phyloP scores from a whole-genome alignment of 2,797 vertebrate genomes.

The Rhabdophis nuchalis region DNA sequence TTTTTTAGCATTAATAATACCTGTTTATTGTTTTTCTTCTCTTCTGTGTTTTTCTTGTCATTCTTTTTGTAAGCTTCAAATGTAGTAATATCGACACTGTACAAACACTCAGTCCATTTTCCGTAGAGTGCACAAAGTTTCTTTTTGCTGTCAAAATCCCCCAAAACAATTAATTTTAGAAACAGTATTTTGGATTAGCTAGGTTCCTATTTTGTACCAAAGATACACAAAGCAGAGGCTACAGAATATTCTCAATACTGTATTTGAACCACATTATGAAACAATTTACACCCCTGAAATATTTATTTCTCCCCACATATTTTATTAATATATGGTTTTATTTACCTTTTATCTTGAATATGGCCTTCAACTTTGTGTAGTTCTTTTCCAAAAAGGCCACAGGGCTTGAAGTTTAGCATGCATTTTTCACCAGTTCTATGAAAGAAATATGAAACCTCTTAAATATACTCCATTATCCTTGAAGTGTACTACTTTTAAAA shows the following conservation, averaged over 20 bases:
- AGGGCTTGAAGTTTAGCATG: constrained; percentile 90
- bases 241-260: neutral
- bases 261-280: neutral
- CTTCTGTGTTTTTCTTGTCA: constrained; percentile 87
- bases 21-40: constrained; percentile 87
- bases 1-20: constrained; percentile 67
- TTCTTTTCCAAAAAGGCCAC: constrained; percentile 95
- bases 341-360: constrained; percentile 96
- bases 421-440: constrained; percentile 93
- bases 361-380: constrained; percentile 97
- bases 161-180: constrained; percentile 3
- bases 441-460: constrained; percentile 49
- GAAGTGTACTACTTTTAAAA: neutral
- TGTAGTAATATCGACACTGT: constrained; percentile 79
- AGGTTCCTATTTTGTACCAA: neutral
- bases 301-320: neutral
- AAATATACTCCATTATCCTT: neutral
- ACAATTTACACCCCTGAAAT: neutral
- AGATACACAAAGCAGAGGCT: neutral
- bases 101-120: constrained; percentile 97
- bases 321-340: neutral
- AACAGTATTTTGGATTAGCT: neutral
- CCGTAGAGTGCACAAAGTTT: constrained; percentile 92
- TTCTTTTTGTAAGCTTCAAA: constrained; percentile 90
- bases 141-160: constrained; percentile 81